Evolutionary conservation across 2,113 vertebrate genomes (phyloP).

Genomic region (Coptodon rendalli): DNA sequence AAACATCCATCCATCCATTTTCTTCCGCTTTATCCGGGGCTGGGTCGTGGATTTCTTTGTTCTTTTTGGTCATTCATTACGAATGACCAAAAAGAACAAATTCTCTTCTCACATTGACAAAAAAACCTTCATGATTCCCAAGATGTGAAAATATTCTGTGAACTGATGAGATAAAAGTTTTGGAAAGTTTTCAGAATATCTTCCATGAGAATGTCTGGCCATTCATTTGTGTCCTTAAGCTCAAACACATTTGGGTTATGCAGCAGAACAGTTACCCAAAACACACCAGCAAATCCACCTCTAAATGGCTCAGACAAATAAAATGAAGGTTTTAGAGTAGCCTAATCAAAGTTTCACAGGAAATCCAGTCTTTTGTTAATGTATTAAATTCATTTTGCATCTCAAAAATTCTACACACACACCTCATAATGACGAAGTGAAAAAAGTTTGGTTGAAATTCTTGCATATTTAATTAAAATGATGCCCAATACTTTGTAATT

Average conservation of each 20-base stretch:
- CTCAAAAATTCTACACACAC: not conserved
- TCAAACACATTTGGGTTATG: not conserved
- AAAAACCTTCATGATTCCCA: not conserved
- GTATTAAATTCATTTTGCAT: not conserved
- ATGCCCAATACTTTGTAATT: rapidly evolving
- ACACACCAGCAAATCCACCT: not conserved
- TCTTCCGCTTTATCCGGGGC: too few relatives aligned
- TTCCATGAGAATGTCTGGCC: not conserved
- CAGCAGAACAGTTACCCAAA: not conserved
- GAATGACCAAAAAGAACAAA: not conserved
- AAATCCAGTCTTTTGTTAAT: not conserved
- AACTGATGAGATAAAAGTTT: not conserved
- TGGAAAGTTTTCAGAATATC: not conserved
- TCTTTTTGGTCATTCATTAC: too few relatives aligned
- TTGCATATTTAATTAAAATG: not conserved
- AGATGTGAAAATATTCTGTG: not conserved
- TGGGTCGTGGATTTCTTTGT: too few relatives aligned
- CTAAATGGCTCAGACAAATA: not conserved
- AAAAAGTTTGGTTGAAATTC: not conserved
- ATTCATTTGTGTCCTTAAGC: not conserved
- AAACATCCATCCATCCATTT: too few relatives aligned
- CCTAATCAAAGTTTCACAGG: not conserved
- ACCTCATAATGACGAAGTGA: not conserved
- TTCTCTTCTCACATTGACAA: not conserved
- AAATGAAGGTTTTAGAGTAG: not conserved